Evolutionary conservation across 2,888 invertebrate genomes (phyloP), one percentile per base, ranked within the genome.

Genomic region (Cheilosia pagana): DNA sequence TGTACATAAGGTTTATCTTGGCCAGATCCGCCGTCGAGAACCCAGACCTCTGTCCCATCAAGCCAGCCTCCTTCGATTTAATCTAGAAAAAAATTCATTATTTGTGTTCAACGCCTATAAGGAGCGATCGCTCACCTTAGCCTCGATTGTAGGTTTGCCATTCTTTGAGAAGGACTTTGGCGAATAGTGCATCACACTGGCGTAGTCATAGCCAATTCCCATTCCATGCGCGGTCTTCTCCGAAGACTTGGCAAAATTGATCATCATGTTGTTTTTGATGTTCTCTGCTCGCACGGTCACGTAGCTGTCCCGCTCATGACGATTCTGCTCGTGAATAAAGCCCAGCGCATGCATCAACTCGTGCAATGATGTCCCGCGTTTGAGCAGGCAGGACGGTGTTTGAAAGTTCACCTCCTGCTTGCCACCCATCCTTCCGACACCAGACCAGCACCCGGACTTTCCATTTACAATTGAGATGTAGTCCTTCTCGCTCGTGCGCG

Each of bases 121-220:
- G n/a, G 1, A 16, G 2, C 28, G 8, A 5, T 43, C 7, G 6
- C 78, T 76, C 76, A 95, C 95, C 93, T 94, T 94, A 0, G 96
- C 93, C 53, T 93, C 92, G 39, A 96, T 94, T 0, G 96, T 96
- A 7, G 95, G 94, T 88, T 93, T 92, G 0, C 94, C 94, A 89
- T 96, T 96, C 67, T 89, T 93, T 0, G 95, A 95, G 91, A 96
- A 96, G 7, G 96, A 95, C 23, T 93, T 94, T 50, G 93, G 93
- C 0, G 96, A 96, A 90, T 96, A 96, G 89, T 96, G 96, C 96
- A 96, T 96, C 0, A 96, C 95, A 87, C 96, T 96, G 87, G 94
- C 94, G 90, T 95, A 96, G 90, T 96, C 96, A 88, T 96, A 96
- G 0, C 93, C 91, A 0, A 96, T 93, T 0, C 95, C 95, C 89